Base-by-base conservation (phyloP, 2,113 vertebrate species). In the Pardalotus punctatus region DNA sequence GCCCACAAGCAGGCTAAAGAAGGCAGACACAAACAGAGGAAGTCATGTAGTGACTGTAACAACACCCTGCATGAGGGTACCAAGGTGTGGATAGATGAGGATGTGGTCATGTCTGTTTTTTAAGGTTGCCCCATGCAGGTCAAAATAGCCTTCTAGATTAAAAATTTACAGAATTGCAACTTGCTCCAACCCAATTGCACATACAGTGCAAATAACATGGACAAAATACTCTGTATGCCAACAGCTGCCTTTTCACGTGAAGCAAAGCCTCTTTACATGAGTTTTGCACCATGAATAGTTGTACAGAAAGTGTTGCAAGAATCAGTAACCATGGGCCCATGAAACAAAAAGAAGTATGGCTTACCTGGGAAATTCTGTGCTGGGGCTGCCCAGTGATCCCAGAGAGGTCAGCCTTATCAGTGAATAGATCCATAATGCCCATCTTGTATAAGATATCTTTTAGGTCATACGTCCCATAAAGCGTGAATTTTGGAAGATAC, bases 341-440 rank as follows among this genome's bases (percentile, higher is more conserved):
- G n/a, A 88, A 92, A 40, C 7, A 62, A 86, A 79, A 82, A 65
- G 8, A 22, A 76, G 3, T 35, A 45, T 76, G 27, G 91, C 90
- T 98, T 96, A 99, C 99, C 95, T 98, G 93, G 62, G 98, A 98
- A 65, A 99, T 87, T 23, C 53, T 81, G 51, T 99, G 84, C 15
- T 96, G 91, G 2, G 4, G 21, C 0, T 86, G 69, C 38, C 97
- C 95, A 10, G 98, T 97, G 96, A 99, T 98, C 25, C 98, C 98
- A 8, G 97, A 98, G 3, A 99, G 97, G 82, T 99, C 95, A 48
- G 99, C 98, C 11, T 17, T 69, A 4, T 95, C 35, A 66, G 92
- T 87, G 95, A 99, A 99, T 91, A 99, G 94, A 78, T 98, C 97
- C 45, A 86, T 86, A 87, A 99, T 98, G 92, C 99, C 99, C 98